phyloP scores from a whole-genome alignment of 2,113 vertebrate species.

The Hippolais icterina region DNA sequence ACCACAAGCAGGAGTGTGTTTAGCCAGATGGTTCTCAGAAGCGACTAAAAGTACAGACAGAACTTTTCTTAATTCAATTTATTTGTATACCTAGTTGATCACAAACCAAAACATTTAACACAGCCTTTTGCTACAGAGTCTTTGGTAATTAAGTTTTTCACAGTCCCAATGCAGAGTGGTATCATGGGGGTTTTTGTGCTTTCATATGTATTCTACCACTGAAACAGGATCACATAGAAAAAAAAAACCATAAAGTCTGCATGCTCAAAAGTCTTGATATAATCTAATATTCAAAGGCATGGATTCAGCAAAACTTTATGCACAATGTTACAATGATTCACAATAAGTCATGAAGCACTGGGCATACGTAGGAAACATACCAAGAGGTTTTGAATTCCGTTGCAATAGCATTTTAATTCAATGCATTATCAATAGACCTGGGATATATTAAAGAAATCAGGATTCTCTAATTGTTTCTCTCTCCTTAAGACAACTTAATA shows the following conservation, averaged over 20 bases:
- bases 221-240: background rate
- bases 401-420: background rate
- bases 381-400: background rate
- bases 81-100: constrained; percentile 47
- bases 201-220: background rate
- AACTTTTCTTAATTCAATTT: constrained; percentile 43
- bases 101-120: constrained; percentile 56
- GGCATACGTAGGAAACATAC: background rate
- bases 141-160: constrained; percentile 21
- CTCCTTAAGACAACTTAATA: background rate
- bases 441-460: background rate
- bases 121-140: background rate
- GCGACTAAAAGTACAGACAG: background rate
- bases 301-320: background rate
- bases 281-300: background rate
- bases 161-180: constrained; percentile 1
- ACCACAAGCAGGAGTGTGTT: constrained; percentile 22
- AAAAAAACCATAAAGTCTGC: background rate
- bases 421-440: background rate
- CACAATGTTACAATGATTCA: background rate
- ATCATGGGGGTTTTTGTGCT: background rate
- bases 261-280: background rate
- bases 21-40: constrained; percentile 53
- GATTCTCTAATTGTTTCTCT: background rate
- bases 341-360: background rate